phyloP scores from a whole-genome alignment of 2,888 invertebrate genomes.

The Coelopa pilipes region DNA sequence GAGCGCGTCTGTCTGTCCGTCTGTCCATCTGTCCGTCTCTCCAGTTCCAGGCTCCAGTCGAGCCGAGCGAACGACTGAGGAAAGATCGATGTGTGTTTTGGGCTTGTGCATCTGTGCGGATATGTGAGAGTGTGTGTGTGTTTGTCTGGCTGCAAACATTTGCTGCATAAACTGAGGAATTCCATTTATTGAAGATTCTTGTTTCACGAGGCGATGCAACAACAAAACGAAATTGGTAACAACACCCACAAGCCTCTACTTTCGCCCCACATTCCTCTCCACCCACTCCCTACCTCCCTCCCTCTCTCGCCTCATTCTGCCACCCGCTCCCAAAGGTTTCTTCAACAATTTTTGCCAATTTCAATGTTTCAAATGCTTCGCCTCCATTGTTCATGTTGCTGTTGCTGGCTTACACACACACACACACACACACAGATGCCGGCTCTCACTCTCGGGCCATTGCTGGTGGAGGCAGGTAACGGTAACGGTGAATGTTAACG shows the following conservation, averaged over 20 bases:
- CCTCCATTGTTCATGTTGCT: neutral
- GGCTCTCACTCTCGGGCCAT: neutral
- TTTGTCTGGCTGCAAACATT: constrained; percentile 4
- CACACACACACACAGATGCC: neutral
- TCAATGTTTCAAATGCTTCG: neutral
- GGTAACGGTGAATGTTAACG: constrained; percentile 43
- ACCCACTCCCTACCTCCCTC: neutral
- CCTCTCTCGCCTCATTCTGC: neutral
- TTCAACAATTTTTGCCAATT: constrained; percentile 7
- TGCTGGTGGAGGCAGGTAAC: neutral
- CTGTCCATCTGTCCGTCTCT: too few species aligned
- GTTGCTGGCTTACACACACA: neutral
- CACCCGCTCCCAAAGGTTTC: too few species aligned
- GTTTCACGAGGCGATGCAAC: constrained; percentile 16
- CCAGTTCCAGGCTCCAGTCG: too few species aligned
- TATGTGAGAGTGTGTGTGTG: neutral
- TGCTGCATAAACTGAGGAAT: constrained; percentile 28
- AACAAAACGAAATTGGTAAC: neutral
- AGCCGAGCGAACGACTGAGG: too few species aligned
- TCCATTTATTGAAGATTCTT: constrained; percentile 34
- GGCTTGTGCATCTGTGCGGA: neutral
- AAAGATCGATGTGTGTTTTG: too few species aligned
- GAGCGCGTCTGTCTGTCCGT: too few species aligned
- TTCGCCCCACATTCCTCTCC: neutral
- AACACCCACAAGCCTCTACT: neutral